These are phyloP conservation scores for Capromys pilorides DNA, from an alignment of 2,797 vertebrate species.

Conservation along the genomic window DNA sequence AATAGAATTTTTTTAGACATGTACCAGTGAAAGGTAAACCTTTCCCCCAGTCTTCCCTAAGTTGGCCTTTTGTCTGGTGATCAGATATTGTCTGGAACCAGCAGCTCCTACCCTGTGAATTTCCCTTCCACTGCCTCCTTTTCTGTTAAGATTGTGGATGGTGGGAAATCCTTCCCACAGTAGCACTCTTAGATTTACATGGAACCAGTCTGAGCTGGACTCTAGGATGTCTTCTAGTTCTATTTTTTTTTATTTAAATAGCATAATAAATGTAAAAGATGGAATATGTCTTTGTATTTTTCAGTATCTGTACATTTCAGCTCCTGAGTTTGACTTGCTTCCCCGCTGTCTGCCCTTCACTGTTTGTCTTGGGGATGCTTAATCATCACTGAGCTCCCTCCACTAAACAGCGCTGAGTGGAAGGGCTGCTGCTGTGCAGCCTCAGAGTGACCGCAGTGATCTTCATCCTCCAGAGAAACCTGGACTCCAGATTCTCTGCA, in stretches of 20 bases:
- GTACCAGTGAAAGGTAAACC: not conserved
- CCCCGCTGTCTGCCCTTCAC: not conserved
- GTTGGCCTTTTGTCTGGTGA: not conserved
- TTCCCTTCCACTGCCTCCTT: not conserved
- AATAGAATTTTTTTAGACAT: not conserved
- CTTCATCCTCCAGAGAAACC: not conserved
- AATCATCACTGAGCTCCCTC: not conserved
- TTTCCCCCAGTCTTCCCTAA: not conserved
- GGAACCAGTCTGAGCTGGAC: not conserved
- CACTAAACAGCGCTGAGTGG: not conserved
- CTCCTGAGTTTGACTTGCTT: not conserved
- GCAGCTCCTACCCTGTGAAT: not conserved
- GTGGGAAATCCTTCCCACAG: not conserved
- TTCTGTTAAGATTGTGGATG: not conserved
- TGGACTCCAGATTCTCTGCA: not conserved
- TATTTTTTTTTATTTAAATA: constrained; percentile 49
- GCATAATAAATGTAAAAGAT: not conserved
- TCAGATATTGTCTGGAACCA: not conserved
- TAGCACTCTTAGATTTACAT: constrained; percentile 9
- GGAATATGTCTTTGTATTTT: not conserved
- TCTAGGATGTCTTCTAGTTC: not conserved
- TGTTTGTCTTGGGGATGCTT: not conserved
- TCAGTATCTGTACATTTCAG: not conserved
- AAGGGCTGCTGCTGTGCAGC: not conserved
- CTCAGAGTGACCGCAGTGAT: not conserved